Evolutionary conservation across 35 echinoderm and acorn worm species (phyloP), one percentile per base, ranked within the genome.

Genomic region (Ophioderma brevispina): DNA sequence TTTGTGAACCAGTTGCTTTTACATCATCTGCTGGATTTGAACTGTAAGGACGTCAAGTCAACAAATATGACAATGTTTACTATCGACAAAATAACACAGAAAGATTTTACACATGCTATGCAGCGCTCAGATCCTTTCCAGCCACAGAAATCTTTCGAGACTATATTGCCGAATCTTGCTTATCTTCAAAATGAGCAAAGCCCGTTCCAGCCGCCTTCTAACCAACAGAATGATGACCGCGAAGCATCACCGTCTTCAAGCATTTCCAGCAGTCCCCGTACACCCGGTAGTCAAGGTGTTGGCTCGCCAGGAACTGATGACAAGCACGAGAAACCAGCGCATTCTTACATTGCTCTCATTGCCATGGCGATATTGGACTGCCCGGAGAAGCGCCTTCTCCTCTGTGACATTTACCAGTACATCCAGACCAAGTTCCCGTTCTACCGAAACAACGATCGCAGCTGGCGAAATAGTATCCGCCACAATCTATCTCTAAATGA

Each of bases 401-500:
- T 99, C 18, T 93, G 93, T 75, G 97, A 95, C 81, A 99, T 99
- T 64, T 99, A 99, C 84, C 87, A 95, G 79, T 99, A 89, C 77
- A 99, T 99, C 81, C 91, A 94, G 91, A 85, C 89, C 37, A 89
- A 90, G 15, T 99, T 84, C 41, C 90, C 97, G 8, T 99, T 90
- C 55, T 98, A 92, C 77, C 79, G 91, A 6, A 92, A 99, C 80
- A 99, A 99, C 70, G 97, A 99, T 50, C 30, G 93, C 13, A 99
- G 97, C 55, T 99, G 97, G 97, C 43, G 97, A 37, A 99, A 99
- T 75, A 99, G 97, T 76, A 95, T 99, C 40, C 90, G 97, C 13
- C 97, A 99, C 34, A 99, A 99, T 40, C 86, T 99, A n/a, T 99
- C 97, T 4, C 85, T 99, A 0, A 99, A 99, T 64, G 97, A 99